Conservation (phyloP, 2,797 vertebrate genomes). For the Ciconia nigra region DNA sequence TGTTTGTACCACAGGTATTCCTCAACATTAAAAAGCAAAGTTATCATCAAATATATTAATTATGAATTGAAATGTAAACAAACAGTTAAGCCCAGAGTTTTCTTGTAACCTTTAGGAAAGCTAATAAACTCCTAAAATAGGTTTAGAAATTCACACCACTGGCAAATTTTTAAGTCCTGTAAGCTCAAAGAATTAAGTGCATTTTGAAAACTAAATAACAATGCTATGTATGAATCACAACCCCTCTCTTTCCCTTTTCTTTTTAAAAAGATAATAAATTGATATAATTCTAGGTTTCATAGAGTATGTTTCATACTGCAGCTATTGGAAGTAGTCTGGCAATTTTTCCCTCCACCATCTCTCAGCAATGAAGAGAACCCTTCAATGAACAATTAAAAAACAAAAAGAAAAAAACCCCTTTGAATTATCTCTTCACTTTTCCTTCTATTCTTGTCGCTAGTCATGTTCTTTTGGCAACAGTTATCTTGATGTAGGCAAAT, state of each 20-base stretch:
- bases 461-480: neutral
- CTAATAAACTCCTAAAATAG: neutral
- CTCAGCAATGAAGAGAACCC: neutral
- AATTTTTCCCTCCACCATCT: neutral
- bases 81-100: fast-evolving
- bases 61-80: neutral
- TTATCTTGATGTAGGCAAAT: neutral
- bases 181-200: neutral
- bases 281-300: neutral
- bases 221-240: neutral
- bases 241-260: neutral
- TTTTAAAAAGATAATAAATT: neutral
- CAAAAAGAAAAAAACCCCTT: fast-evolving
- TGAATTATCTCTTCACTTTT: neutral
- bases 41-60: neutral
- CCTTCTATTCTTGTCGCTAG: neutral
- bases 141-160: neutral
- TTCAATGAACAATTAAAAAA: neutral
- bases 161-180: neutral
- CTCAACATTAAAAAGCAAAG: neutral
- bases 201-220: neutral
- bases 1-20: neutral
- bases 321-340: neutral
- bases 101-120: neutral
- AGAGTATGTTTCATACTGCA: neutral